Conservation (phyloP, 2,113 vertebrate species). For the Dinomys branickii region DNA sequence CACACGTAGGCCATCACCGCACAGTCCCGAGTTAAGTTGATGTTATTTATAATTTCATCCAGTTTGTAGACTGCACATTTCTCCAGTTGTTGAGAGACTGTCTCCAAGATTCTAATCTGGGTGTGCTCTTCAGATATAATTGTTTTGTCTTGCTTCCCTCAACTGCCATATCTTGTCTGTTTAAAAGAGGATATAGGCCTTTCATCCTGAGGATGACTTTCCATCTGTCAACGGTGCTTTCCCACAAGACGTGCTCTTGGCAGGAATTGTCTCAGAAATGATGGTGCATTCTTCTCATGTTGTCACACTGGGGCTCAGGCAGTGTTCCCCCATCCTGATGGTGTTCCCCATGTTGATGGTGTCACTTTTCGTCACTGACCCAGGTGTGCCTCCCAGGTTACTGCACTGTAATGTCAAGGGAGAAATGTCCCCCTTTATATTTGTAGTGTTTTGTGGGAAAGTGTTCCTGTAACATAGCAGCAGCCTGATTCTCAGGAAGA, state of each 20-base stretch:
- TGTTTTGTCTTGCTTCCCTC: too few species aligned
- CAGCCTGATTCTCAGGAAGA: not conserved
- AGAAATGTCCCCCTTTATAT: not conserved
- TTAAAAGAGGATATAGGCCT: not conserved
- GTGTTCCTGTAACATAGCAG: rapidly evolving
- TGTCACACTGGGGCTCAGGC: rapidly evolving
- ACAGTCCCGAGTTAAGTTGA: not conserved
- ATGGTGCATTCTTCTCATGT: not conserved
- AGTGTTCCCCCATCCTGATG: not conserved
- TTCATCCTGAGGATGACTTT: not conserved
- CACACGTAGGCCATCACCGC: not conserved
- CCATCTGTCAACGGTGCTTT: rapidly evolving
- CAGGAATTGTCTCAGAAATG: not conserved
- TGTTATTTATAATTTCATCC: rapidly evolving
- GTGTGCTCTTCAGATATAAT: not conserved
- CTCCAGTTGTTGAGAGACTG: not conserved
- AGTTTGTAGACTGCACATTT: not conserved
- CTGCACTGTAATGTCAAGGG: not conserved
- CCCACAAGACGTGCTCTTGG: rapidly evolving
- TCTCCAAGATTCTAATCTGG: not conserved
- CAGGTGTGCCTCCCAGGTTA: not conserved
- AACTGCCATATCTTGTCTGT: rapidly evolving
- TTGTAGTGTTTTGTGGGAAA: not conserved
- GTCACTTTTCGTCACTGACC: rapidly evolving
- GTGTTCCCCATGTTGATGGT: too few species aligned